These are phyloP conservation scores for Chaetorhynchus papuensis DNA, from an alignment of 2,113 vertebrate species.

Conservation along the genomic window DNA sequence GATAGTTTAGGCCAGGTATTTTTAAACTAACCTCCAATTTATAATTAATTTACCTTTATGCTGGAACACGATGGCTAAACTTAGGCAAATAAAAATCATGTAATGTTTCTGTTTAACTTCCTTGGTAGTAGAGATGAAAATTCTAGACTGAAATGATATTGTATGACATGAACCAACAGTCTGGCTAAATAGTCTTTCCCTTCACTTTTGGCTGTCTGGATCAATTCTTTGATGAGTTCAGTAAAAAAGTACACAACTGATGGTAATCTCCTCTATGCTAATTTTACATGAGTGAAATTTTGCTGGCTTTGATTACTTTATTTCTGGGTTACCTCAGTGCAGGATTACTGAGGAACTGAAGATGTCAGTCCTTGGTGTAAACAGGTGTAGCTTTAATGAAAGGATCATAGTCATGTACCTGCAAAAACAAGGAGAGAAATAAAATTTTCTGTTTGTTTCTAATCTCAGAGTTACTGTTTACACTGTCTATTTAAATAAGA, in stretches of 20 bases:
- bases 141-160: slow-evolving; percentile 68
- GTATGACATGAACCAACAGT: slow-evolving; percentile 62
- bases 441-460: slow-evolving; percentile 10
- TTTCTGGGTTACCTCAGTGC: neutral
- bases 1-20: neutral
- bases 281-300: slow-evolving; percentile 20
- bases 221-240: slow-evolving; percentile 51
- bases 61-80: slow-evolving; percentile 37
- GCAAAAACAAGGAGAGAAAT: neutral
- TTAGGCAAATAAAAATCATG: slow-evolving; percentile 47
- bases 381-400: neutral
- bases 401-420: neutral
- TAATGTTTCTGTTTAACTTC: slow-evolving; percentile 71
- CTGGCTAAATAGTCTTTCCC: slow-evolving; percentile 49
- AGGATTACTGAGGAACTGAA: neutral
- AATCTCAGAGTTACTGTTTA: slow-evolving; percentile 11
- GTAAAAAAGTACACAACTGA: neutral
- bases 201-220: slow-evolving; percentile 54
- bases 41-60: neutral
- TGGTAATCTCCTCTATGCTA: neutral
- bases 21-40: neutral
- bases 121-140: slow-evolving; percentile 64
- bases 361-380: neutral
- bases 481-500: slow-evolving; percentile 20
- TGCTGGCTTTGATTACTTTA: neutral